Base-by-base conservation (phyloP, 1,140 invertebrate species). In the Harpegnathos saltator region DNA sequence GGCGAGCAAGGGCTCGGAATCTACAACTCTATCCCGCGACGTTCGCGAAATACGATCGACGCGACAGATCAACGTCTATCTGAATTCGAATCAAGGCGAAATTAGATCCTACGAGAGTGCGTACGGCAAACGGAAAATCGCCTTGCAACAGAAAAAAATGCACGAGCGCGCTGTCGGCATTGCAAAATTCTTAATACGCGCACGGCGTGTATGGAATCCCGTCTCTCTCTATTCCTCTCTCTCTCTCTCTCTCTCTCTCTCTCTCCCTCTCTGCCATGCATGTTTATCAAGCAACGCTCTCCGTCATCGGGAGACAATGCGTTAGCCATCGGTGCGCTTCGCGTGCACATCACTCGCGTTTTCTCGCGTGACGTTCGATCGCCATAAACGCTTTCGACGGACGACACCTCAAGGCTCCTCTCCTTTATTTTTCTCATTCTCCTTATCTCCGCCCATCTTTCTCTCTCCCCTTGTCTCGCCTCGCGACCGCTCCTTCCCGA, bases 261-360 rank as follows among this genome's bases (percentile, higher is more conserved):
- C 54, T 5, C 1, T 33, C 29, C 5, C 29, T 33, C 29, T 33
- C 5, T 15, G n/a, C n/a, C n/a, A 15, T 48, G 29, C 17, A 50
- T 22, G 11, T 44, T 62, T 22, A 69, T 63, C 72, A 87, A 85
- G 73, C 83, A 78, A 88, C 86, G 59, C 73, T 73, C 24, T 17
- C 52, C 61, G 85, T 87, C 66, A 74, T 61, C 29, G 68, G 3
- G n/a, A 82, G 77, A 88, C 85, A 88, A 88, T 87, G 75, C 78
- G 61, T n/a, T n/a, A n/a, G n/a, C n/a, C n/a, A n/a, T 44, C 74
- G 86, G 77, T 65, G 69, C 61, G 26, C 24, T 63, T 87, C 74
- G 17, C 52, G 74, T 78, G 58, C 29, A 44, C 54, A 73, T 75
- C 59, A 24, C 33, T 38, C 71, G 69, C 56, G 62, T 75, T 75